Base-by-base conservation (phyloP, 1,140 invertebrate species). In the Orchestia grillus region DNA sequence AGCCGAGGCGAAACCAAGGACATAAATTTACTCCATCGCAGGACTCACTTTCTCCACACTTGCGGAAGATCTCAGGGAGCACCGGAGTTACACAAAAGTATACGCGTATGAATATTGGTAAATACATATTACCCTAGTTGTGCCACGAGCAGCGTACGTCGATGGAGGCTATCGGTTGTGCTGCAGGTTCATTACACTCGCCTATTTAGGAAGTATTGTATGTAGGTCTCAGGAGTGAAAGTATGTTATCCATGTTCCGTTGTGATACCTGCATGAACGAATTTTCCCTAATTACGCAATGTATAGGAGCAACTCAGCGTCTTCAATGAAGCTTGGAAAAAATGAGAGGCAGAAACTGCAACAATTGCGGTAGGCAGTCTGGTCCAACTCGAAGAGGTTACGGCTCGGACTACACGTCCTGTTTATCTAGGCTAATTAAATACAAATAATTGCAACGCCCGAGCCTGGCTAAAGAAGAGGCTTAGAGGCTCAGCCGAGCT, bases 351-450 rank as follows among this genome's bases (percentile, higher is more conserved):
- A 36, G 11, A 90, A 90, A 42, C 36, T 90, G 88, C 88, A 41
- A 43, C 88, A 42, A 41, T 90, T 41, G n/a, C 88, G 43, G 87
- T 41, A 15, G 40, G 87, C 87, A 41, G 41, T 36, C 87, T 8
- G 40, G 88, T 44, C 23, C 43, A 16, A 90, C 11, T 41, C 28
- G 42, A 28, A 42, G 88, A 90, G 88, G 88, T 90, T 90, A 90
- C 15, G 28, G 43, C 88, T 41, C 43, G 41, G 88, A 41, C 43
- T 28, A 90, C 41, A 41, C 62, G 4, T 90, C 88, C 88, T 90
- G 87, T 87, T 87, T 87, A 87, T 87, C 87, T 36, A 87, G 41
- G 87, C 87, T 87, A 87, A 87, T 87, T 87, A 87, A 87, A 87
- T 87, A 87, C 87, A 87, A 87, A 87, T 87, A 87, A 87, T 87